phyloP scores from a whole-genome alignment of 2,113 vertebrate species.

The Aythya baeri region DNA sequence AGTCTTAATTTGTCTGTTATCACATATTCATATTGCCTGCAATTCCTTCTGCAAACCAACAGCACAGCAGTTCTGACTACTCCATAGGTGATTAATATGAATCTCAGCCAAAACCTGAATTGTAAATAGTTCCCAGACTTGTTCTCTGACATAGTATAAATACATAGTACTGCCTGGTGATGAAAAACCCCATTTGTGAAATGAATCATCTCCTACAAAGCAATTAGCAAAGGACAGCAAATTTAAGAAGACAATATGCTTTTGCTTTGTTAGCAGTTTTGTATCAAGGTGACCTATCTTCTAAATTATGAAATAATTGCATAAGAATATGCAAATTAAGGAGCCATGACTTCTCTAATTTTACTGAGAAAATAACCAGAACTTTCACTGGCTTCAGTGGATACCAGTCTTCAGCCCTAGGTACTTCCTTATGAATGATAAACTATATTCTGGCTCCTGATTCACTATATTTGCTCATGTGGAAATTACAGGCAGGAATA shows the following conservation, averaged over 20 bases:
- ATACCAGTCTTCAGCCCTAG: not conserved
- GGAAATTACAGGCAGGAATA: not conserved
- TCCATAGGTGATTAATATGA: not conserved
- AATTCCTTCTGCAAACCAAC: not conserved
- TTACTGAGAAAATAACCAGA: not conserved
- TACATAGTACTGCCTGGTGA: not conserved
- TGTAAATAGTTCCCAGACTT: not conserved
- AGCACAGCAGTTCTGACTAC: not conserved
- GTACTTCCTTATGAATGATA: not conserved
- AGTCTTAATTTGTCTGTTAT: not conserved
- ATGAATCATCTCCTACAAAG: not conserved
- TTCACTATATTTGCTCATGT: not conserved
- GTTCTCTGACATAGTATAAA: not conserved
- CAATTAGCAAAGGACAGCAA: not conserved
- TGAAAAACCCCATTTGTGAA: not conserved
- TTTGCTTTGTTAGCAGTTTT: constrained; percentile 17
- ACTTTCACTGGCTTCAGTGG: not conserved
- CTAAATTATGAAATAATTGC: not conserved
- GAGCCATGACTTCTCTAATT: not conserved
- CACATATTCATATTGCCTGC: not conserved
- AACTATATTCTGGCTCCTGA: not conserved
- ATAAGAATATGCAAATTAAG: not conserved
- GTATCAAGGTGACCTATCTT: not conserved
- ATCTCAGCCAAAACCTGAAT: not conserved
- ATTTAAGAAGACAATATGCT: not conserved